Conservation (phyloP, 2,888 invertebrate species). For the Norana najaformis region DNA sequence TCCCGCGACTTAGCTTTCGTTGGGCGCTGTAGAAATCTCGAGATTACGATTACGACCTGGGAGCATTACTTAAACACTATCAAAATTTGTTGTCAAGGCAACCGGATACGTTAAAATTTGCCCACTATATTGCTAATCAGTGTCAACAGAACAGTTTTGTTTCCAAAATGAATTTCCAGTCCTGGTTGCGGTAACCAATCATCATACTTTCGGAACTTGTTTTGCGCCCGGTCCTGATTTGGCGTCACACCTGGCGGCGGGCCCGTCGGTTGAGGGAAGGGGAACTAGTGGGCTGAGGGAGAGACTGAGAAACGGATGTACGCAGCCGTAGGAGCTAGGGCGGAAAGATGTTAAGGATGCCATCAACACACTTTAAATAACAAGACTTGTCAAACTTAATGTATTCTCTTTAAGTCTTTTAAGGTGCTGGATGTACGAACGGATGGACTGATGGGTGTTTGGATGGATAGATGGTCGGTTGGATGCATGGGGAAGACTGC, state of each 20-base stretch:
- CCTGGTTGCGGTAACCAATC: neutral
- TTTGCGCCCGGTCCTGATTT: neutral
- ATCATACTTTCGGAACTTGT: neutral
- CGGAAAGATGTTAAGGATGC: slow-evolving; percentile 6
- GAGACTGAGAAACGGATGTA: neutral
- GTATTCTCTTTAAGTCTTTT: slow-evolving; percentile 3
- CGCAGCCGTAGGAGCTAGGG: neutral
- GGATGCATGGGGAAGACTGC: neutral
- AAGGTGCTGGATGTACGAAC: neutral
- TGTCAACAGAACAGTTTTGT: too few relatives aligned
- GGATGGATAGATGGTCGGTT: neutral
- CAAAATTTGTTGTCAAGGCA: too few relatives aligned
- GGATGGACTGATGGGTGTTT: neutral
- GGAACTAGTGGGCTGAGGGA: neutral
- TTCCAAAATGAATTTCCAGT: too few relatives aligned
- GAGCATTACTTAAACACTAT: too few relatives aligned
- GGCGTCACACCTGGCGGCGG: neutral
- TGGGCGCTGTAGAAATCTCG: too few relatives aligned
- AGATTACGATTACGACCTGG: too few relatives aligned
- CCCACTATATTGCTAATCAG: too few relatives aligned
- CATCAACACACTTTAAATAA: slow-evolving; percentile 1
- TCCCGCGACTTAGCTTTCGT: too few relatives aligned
- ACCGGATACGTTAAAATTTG: too few relatives aligned
- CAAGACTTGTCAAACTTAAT: neutral
- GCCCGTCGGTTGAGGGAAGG: neutral